These are phyloP conservation scores for Platysternon megacephalum DNA, from an alignment of 2,113 vertebrate genomes.

Conservation along the genomic window DNA sequence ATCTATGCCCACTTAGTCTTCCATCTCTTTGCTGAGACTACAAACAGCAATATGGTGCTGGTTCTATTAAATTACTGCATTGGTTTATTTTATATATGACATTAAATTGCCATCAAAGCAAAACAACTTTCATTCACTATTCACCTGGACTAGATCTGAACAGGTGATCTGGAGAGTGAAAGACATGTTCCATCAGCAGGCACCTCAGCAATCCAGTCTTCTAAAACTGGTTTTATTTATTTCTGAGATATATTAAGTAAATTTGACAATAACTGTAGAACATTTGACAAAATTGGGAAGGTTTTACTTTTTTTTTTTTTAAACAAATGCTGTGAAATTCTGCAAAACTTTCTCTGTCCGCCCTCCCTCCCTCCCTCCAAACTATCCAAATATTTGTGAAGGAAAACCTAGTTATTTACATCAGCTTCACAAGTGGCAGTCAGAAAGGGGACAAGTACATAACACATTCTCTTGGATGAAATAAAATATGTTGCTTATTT, in stretches of 20 bases:
- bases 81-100: background rate
- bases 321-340: background rate
- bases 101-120: background rate
- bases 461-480: background rate
- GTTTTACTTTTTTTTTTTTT: background rate
- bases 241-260: background rate
- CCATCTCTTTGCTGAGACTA: background rate
- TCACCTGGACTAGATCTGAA: background rate
- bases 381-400: background rate
- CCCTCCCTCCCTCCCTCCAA: background rate
- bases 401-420: background rate
- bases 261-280: background rate
- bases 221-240: background rate
- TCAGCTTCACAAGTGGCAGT: background rate
- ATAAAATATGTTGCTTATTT: background rate
- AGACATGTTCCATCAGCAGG: background rate
- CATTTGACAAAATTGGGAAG: background rate
- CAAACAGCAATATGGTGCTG: background rate
- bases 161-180: background rate
- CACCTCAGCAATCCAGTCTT: background rate
- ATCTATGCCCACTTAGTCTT: fast-evolving
- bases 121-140: background rate
- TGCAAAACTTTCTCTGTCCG: background rate
- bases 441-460: background rate
- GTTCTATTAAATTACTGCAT: background rate